phyloP scores from a whole-genome alignment of 2,797 vertebrate species.

The Pygocentrus nattereri region DNA sequence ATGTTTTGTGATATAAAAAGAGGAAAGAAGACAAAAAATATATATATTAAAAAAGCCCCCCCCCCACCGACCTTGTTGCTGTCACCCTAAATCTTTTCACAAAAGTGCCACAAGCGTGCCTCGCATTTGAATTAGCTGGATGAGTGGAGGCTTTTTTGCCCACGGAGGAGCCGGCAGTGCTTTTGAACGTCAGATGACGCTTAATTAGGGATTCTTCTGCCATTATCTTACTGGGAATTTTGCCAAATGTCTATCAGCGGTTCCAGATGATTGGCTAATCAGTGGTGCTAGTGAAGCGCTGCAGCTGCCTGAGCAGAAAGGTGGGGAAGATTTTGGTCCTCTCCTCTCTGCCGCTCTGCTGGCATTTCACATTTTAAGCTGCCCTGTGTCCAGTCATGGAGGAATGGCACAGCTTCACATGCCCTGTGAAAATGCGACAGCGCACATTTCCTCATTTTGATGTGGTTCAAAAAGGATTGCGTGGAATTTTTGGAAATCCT shows the following conservation, averaged over 20 bases:
- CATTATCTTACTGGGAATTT: constrained; percentile 58
- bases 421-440: background rate
- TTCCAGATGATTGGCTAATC: constrained; percentile 46
- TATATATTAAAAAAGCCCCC: constrained; percentile 22
- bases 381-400: background rate
- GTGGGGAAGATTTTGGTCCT: constrained; percentile 5
- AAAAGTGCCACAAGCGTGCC: constrained; percentile 66
- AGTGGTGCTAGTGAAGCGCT: constrained; percentile 1
- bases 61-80: constrained; percentile 58
- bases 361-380: background rate
- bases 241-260: constrained; percentile 60
- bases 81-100: constrained; percentile 69
- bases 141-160: constrained; percentile 60
- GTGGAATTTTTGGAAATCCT: background rate
- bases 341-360: background rate
- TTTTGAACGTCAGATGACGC: constrained; percentile 62
- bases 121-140: constrained; percentile 63
- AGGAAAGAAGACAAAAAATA: constrained; percentile 45
- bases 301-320: constrained; percentile 18
- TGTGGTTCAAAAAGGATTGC: background rate
- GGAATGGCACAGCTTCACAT: background rate
- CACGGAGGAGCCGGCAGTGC: constrained; percentile 55
- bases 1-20: constrained; percentile 27
- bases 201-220: constrained; percentile 71
- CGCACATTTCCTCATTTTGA: background rate